Evolutionary conservation across 2,888 invertebrate genomes (phyloP).

Genomic region (Craniophora ligustri): DNA sequence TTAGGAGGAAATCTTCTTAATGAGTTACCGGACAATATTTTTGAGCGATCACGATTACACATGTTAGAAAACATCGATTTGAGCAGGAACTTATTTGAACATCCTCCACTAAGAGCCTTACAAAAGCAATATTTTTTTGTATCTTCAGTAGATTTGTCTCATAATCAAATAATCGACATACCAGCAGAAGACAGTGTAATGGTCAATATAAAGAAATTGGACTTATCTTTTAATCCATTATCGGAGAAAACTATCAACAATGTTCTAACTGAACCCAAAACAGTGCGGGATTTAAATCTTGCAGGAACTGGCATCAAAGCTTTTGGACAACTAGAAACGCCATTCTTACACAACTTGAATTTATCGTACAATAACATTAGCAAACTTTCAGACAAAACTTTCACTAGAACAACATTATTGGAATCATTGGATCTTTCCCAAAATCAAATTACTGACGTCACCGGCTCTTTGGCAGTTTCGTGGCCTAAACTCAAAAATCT

Average conservation of each 20-base stretch:
- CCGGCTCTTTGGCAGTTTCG: conserved; percentile 89
- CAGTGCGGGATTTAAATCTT: conserved; percentile 93
- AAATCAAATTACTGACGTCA: conserved; percentile 90
- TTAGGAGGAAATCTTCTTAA: conserved; percentile 92
- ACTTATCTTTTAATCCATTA: conserved; percentile 95
- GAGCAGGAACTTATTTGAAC: conserved; percentile 92
- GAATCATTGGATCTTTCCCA: conserved; percentile 93
- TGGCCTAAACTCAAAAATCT: conserved; percentile 92
- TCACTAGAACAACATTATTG: conserved; percentile 93
- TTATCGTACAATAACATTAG: conserved; percentile 93
- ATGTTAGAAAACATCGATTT: conserved; percentile 94
- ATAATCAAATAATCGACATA: conserved; percentile 93
- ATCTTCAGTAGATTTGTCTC: conserved; percentile 93
- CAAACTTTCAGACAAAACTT: conserved; percentile 90
- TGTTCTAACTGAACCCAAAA: conserved; percentile 96
- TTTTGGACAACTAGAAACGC: conserved; percentile 93
- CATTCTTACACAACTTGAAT: conserved; percentile 94
- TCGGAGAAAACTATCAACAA: conserved; percentile 92
- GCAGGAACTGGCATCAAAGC: conserved; percentile 93
- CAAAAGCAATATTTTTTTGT: conserved; percentile 95
- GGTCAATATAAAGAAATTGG: conserved; percentile 95
- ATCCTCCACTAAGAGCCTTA: conserved; percentile 93
- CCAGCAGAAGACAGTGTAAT: conserved; percentile 95
- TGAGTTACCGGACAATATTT: conserved; percentile 94
- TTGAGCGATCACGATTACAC: conserved; percentile 93